Evolutionary conservation across 92 coral and sea anemone genomes (phyloP), one percentile per base, ranked within the genome.

Genomic region (Siderastrea siderea): DNA sequence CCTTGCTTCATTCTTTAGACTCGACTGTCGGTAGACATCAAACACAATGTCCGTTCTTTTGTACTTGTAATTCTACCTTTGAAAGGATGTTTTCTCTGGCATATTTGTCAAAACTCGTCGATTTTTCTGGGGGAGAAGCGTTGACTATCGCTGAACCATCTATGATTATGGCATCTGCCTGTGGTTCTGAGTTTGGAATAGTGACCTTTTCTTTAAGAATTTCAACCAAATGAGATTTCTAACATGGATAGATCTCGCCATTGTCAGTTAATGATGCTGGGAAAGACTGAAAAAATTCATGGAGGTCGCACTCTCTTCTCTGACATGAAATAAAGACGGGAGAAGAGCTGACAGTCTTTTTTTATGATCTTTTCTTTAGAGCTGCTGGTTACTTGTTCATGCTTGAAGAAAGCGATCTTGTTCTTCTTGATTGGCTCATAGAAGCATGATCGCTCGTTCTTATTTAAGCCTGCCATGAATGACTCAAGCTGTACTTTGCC

Each of bases 241-340:
- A 79, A 59, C 92, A 89, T 14, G 88, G 70, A 84, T 83, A 83
- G 43, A 89, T 89, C 66, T 61, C 83, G 80, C 89, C 84, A 71
- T 50, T 71, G 52, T 89, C 92, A 83, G 70, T 61, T 67, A 83
- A 51, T 15, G 88, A 45, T 82, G 79, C 62, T 61, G 84, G 92
- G 74, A 77, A 57, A 58, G 52, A 68, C 84, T 89, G 84, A 69
- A 87, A 79, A 77, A 84, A 84, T 73, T 90, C 89, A 38, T 66
- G 82, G n/a, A 90, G 89, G 76, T 84, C 93, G 47, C 93, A 78
- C 69, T 68, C 64, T 74, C 66, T 78, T 74, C 66, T 90, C 44
- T 90, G 90, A 52, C 90, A 85, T 44, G 93, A 86, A 80, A 86
- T 79, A 81, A 90, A 90, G 82, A 38, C 90, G 52, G 47, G 87